Percentiles rank a stretch among this genome's conserved stretches.
These are phyloP conservation scores for Oceanodroma leucorhoa DNA, from an alignment of 2,797 vertebrate species.

Conservation along the genomic window DNA sequence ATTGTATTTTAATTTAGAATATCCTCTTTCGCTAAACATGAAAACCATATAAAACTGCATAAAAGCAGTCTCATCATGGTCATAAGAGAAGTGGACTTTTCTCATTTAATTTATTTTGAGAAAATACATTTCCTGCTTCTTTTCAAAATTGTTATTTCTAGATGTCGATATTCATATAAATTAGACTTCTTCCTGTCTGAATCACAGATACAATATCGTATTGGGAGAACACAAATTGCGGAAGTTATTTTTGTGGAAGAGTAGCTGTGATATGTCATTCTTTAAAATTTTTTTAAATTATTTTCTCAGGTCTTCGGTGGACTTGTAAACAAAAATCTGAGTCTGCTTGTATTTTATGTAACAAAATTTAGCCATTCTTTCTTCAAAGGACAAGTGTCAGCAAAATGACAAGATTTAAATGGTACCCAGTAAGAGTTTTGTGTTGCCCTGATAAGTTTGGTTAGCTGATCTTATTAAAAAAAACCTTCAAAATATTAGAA, in stretches of 20 bases:
- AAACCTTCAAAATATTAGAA: background rate
- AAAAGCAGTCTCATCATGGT: background rate
- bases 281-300: background rate
- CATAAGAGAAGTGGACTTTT: background rate
- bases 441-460: background rate
- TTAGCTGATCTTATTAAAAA: background rate
- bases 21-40: background rate
- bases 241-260: background rate
- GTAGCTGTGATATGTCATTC: background rate
- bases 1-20: conserved; percentile 15
- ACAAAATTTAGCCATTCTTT: background rate
- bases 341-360: background rate
- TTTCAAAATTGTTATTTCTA: background rate
- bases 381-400: background rate
- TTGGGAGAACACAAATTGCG: background rate
- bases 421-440: background rate
- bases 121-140: background rate
- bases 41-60: background rate
- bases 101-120: background rate
- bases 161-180: background rate
- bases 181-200: background rate
- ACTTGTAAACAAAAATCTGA: background rate
- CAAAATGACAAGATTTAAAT: background rate
- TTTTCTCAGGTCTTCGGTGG: background rate
- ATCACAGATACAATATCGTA: background rate